Conservation (phyloP, 2,797 vertebrate species). For the Epinephelus coioides region DNA sequence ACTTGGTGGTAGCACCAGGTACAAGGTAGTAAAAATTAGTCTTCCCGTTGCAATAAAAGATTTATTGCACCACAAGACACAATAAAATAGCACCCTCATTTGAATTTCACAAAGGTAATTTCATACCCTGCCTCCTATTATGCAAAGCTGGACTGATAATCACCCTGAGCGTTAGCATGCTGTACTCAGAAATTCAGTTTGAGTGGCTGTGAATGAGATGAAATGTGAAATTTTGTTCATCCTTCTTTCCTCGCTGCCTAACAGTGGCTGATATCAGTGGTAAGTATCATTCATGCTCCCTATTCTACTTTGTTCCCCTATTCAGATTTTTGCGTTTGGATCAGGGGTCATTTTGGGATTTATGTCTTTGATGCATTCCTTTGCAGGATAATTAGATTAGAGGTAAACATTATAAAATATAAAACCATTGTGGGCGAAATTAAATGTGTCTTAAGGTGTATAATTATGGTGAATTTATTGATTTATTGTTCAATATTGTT, state of each 20-base stretch:
- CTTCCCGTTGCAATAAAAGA: slow-evolving; percentile 79
- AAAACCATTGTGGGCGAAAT: background rate
- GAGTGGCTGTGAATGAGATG: slow-evolving; percentile 25
- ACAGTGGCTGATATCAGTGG: slow-evolving; percentile 78
- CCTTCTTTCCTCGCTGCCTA: slow-evolving; percentile 63
- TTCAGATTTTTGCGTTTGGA: background rate
- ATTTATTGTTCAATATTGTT: slow-evolving; percentile 10
- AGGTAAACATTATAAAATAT: background rate
- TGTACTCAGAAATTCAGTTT: slow-evolving; percentile 7
- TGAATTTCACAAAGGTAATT: slow-evolving; percentile 70
- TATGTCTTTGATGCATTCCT: background rate
- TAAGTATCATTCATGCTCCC: slow-evolving; percentile 71
- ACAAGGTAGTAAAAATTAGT: slow-evolving; percentile 85
- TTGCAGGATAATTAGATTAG: background rate
- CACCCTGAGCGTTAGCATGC: slow-evolving; percentile 17
- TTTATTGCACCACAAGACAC: slow-evolving; percentile 80
- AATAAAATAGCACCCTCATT: slow-evolving; percentile 68
- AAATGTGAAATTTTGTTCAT: slow-evolving; percentile 59
- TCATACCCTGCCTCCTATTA: slow-evolving; percentile 52
- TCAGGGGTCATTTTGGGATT: background rate
- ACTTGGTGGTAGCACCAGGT: slow-evolving; percentile 80
- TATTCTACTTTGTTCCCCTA: background rate
- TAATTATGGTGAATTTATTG: background rate
- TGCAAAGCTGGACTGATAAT: slow-evolving; percentile 44
- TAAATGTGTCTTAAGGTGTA: background rate